phyloP scores from a whole-genome alignment of 1,140 invertebrate species.

The Archegozetes longisetosus region DNA sequence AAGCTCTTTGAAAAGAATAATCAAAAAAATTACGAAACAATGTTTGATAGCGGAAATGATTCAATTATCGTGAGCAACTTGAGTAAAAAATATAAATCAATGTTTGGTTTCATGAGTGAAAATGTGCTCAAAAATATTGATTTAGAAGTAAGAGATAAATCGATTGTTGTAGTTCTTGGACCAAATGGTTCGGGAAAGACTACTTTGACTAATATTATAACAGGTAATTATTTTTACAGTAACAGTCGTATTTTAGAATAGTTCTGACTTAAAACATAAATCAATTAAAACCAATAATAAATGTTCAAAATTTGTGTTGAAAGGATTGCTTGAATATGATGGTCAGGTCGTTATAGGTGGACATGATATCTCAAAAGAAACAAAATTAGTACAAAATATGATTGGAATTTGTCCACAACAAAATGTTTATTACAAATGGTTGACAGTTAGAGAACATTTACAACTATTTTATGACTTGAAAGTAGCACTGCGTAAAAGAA shows the following conservation, averaged over 20 bases:
- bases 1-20: not conserved
- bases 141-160: not conserved
- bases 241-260: no score
- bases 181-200: slow-evolving; percentile 24
- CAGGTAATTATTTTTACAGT: no score
- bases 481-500: not conserved
- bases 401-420: not conserved
- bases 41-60: not conserved
- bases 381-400: not conserved
- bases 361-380: not conserved
- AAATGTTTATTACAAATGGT: not conserved
- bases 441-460: not conserved
- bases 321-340: not conserved
- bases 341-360: not conserved
- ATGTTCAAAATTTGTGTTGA: not conserved
- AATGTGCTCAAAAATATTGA: not conserved
- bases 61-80: no score
- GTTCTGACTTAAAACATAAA: not conserved
- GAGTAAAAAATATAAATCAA: no score
- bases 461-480: not conserved
- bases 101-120: no score
- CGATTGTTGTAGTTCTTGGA: slow-evolving; percentile 18
- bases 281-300: not conserved
- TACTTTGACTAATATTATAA: slow-evolving; percentile 23
- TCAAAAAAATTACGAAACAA: not conserved